Evolutionary conservation across 2,113 vertebrate genomes (phyloP).

Genomic region (Gorsachius goisagi): DNA sequence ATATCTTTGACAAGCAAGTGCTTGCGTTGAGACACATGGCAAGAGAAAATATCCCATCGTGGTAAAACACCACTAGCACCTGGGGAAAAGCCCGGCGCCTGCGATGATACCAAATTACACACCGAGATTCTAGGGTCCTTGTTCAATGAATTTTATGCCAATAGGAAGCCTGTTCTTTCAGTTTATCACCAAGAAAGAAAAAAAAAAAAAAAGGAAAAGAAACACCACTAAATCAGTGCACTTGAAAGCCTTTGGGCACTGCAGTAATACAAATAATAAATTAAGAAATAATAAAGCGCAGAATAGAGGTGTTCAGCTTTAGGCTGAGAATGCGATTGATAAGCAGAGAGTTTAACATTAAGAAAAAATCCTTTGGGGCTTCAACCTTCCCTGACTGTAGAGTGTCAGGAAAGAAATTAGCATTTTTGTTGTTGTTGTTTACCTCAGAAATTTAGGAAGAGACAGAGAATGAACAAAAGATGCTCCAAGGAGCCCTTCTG

Average conservation of each 20-base stretch:
- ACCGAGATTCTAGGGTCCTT: background rate
- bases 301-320: background rate
- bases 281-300: slow-evolving; percentile 30
- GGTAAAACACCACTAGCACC: background rate
- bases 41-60: background rate
- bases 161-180: background rate
- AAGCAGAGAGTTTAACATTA: slow-evolving; percentile 36
- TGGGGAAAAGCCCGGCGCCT: background rate
- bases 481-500: slow-evolving; percentile 65
- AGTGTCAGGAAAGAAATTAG: slow-evolving; percentile 46
- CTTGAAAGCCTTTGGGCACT: background rate
- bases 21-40: background rate
- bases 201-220: background rate
- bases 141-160: background rate
- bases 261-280: background rate
- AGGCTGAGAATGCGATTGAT: background rate
- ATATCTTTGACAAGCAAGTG: background rate
- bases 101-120: background rate
- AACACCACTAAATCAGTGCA: background rate
- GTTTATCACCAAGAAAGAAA: background rate
- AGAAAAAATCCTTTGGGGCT: slow-evolving; percentile 3
- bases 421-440: slow-evolving; percentile 58
- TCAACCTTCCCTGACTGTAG: slow-evolving; percentile 3
- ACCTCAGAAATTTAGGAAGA: slow-evolving; percentile 60
- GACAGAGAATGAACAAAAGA: slow-evolving; percentile 35